Evolutionary conservation across 1,140 invertebrate genomes (phyloP).

Genomic region (Drosophila hydei): DNA sequence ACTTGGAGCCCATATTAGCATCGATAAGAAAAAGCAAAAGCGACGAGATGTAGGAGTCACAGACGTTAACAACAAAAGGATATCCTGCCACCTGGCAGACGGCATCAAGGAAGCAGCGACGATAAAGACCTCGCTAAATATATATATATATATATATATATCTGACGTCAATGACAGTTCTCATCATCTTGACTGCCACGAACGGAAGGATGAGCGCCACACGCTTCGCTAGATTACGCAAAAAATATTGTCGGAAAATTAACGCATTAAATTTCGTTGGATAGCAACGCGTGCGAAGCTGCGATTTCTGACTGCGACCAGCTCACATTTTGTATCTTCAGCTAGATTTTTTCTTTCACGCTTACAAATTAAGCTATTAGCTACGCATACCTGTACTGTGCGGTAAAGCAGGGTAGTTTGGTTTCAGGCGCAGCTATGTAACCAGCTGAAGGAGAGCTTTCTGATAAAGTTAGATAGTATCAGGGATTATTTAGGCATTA

Average conservation of each 20-base stretch:
- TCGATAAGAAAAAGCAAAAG: constrained; percentile 48
- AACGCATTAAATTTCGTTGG: constrained; percentile 69
- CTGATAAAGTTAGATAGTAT: no score
- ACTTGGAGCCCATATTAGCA: constrained; percentile 59
- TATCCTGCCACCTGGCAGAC: constrained; percentile 56
- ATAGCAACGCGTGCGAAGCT: constrained; percentile 4
- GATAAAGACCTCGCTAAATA: constrained; percentile 39
- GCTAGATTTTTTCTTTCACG: constrained; percentile 31
- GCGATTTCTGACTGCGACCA: neutral
- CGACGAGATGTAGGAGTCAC: constrained; percentile 43
- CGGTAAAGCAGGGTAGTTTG: no score
- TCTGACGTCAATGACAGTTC: constrained; percentile 40
- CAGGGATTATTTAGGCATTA: no score
- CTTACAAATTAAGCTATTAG: constrained; percentile 6
- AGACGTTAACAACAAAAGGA: constrained; percentile 74
- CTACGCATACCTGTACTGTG: no score
- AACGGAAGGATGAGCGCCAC: constrained; percentile 28
- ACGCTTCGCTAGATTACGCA: constrained; percentile 60
- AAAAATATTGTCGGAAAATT: constrained; percentile 69
- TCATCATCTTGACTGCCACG: constrained; percentile 31
- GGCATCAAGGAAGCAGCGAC: constrained; percentile 39
- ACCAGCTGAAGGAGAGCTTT: no score
- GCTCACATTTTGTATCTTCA: constrained; percentile 44
- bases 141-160: no score
- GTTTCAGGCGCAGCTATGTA: no score